Evolutionary conservation across 2,797 vertebrate genomes (phyloP).

Genomic region (Pogonophryne albipinna): DNA sequence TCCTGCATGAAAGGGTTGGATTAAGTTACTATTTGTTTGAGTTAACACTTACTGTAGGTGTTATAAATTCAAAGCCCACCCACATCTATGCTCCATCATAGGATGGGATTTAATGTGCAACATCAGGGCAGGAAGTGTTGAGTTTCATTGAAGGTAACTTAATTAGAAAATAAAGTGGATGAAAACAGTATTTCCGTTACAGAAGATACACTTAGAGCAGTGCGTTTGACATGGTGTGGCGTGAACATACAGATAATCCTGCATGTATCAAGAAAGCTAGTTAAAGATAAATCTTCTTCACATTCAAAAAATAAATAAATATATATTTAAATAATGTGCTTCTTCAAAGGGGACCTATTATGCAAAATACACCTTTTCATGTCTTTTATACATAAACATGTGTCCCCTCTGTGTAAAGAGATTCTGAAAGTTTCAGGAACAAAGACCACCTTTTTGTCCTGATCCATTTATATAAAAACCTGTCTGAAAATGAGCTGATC

Average conservation of each 20-base stretch:
- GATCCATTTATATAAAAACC: no score
- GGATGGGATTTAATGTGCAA: not conserved
- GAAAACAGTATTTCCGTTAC: not conserved
- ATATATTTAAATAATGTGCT: not conserved
- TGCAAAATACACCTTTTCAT: no score
- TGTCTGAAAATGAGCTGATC: no score
- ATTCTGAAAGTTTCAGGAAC: no score
- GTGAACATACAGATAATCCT: not conserved
- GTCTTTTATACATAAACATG: no score
- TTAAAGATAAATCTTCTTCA: not conserved
- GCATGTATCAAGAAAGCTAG: not conserved
- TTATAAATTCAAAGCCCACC: constrained; percentile 9
- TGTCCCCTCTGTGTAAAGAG: no score
- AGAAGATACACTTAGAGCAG: not conserved
- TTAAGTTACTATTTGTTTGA: not conserved
- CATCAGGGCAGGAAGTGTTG: not conserved
- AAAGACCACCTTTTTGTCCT: no score
- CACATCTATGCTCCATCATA: not conserved
- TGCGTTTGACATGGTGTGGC: not conserved
- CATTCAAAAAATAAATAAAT: not conserved
- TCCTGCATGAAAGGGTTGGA: no score
- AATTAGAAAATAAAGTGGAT: constrained; percentile 9
- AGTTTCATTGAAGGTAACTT: not conserved
- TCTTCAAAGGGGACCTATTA: no score
- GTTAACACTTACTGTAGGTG: not conserved